phyloP scores from a whole-genome alignment of 2,888 invertebrate species.

The Hemithea aestivaria region DNA sequence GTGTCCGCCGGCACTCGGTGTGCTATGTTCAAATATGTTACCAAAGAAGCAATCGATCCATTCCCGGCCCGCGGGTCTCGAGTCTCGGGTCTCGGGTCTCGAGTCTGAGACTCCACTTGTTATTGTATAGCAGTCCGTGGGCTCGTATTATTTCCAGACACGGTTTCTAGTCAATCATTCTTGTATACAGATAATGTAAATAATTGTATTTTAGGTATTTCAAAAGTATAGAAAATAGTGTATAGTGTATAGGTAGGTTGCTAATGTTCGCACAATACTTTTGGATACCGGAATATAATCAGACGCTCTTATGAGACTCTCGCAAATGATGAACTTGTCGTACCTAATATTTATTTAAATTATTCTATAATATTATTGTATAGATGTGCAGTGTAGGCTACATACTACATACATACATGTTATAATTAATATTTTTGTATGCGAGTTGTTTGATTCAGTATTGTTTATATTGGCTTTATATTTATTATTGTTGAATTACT shows the following conservation, averaged over 20 bases:
- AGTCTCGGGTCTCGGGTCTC: too few relatives aligned
- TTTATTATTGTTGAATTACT: slow-evolving; percentile 29
- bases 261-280: slow-evolving; percentile 66
- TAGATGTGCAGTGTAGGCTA: slow-evolving; percentile 6
- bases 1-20: too few relatives aligned
- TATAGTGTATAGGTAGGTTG: slow-evolving; percentile 54
- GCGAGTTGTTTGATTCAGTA: slow-evolving; percentile 28
- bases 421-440: slow-evolving; percentile 7
- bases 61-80: slow-evolving; percentile 40
- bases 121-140: background rate
- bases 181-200: slow-evolving; percentile 68
- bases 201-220: slow-evolving; percentile 58
- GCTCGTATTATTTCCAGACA: slow-evolving; percentile 50
- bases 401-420: background rate
- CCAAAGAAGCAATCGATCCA: slow-evolving; percentile 66
- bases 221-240: slow-evolving; percentile 52
- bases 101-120: too few relatives aligned
- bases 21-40: slow-evolving; percentile 65
- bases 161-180: slow-evolving; percentile 73
- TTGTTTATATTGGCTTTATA: slow-evolving; percentile 35
- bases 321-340: slow-evolving; percentile 19
- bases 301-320: slow-evolving; percentile 16
- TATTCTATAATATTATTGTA: slow-evolving; percentile 11
- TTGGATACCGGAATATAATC: slow-evolving; percentile 31
- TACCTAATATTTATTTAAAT: slow-evolving; percentile 19